Evolutionary conservation across 2,797 vertebrate species (phyloP), one percentile per base, ranked within the genome.

Genomic region (Sebastes dallii): DNA sequence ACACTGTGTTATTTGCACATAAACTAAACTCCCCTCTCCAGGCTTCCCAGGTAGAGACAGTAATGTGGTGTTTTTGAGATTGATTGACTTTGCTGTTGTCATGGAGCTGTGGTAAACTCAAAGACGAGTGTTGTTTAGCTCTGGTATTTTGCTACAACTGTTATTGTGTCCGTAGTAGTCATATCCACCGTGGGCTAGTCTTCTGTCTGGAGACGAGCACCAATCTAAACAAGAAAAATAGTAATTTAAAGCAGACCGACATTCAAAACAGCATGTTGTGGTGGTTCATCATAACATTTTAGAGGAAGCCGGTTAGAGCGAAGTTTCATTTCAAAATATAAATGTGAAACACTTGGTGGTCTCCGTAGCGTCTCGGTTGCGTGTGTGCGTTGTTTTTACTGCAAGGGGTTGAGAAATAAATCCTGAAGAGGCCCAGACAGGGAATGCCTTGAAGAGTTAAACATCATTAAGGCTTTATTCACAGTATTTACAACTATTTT

Each of bases 101-200:
- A 70, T 61, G 27, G 32, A 73, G 67, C 25, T 52, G 29, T 66
- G 66, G 76, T 79, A 66, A 86, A 90, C 16, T 62, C 69, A 83
- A 71, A 59, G 27, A 66, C 58, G 46, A 52, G 20, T 74, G 54
- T 74, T 80, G 14, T 68, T 67, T 24, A 3, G 32, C 12, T 25
- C 55, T 59, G 39, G 60, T 64, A 60, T 81, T 75, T 75, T 55
- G 16, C 39, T 61, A 9, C 59, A 73, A 7, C 60, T 75, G 6
- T 60, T 71, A 50, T 62, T 71, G 25, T 54, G 29, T 80, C 67
- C 6, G 4, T 59, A 29, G n/a, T 69, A 67, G n/a, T 77, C 29
- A 22, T 32, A 50, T 70, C 59, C 56, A 34, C 62, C 75, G 83
- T 83, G 68, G 58, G 20, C 30, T 70, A 29, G 46, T 50, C 50